Evolutionary conservation across 2,113 vertebrate species (phyloP), one percentile per base, ranked within the genome.

Genomic region (Bubo blakistoni): DNA sequence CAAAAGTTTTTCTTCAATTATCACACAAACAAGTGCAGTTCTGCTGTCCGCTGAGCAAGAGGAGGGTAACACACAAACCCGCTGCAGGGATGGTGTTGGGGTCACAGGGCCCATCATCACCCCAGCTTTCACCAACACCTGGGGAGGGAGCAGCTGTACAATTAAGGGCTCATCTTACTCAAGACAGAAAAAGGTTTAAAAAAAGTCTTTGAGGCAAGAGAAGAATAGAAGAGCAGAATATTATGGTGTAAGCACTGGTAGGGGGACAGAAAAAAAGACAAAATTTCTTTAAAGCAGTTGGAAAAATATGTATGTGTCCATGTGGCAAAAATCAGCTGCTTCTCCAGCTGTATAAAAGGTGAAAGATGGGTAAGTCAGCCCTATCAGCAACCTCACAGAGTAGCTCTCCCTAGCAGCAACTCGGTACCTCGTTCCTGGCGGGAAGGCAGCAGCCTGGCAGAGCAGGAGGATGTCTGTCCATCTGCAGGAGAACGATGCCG

Each of bases 31-130:
- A 32, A 32, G n/a, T 2, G 25, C 47, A 20, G 32, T 17, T 88
- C 36, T 78, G 59, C 38, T 47, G 46, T 47, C 46, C 19, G 46
- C 36, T 34, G 32, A 44, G 40, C 59, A 17, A 66, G 9, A 14
- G 25, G 24, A 63, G 5, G 27, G 46, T 4, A 27, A 62, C 32
- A 24, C 67, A 32, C 22, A 58, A 24, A 77, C 13, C 44, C 29
- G 38, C 29, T 20, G 59, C 24, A 10, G 47, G 55, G 44, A 40
- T 1, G 3, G 5, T 1, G 7, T 1, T 0, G 12, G 27, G 11
- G 29, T 26, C 57, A n/a, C 1, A 5, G 80, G 7, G 20, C 27
- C 4, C 1, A 49, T 10, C 34, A 32, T 10, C 83, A 67, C 16
- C n/a, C 13, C 66, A 24, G 57, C 38, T 42, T 25, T 13, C 55